phyloP scores from a whole-genome alignment of 2,113 vertebrate genomes.

The Copsychus sechellarum region DNA sequence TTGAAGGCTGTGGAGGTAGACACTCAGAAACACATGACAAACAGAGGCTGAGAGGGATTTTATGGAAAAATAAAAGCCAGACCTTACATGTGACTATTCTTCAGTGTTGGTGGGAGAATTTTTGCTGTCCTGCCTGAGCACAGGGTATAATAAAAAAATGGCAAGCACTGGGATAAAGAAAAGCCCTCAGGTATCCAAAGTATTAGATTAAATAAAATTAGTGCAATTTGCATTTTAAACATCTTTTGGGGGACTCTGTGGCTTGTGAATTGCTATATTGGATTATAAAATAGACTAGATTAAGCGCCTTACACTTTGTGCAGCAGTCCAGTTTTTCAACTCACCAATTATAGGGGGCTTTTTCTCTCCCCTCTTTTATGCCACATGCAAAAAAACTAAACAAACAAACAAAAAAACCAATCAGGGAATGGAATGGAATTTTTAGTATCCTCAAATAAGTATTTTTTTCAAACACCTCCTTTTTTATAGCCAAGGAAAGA shows the following conservation, averaged over 20 bases:
- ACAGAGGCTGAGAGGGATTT: background rate
- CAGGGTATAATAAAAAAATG: background rate
- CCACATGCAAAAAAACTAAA: background rate
- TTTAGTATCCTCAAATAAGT: background rate
- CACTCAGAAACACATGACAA: background rate
- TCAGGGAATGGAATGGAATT: background rate
- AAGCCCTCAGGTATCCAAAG: background rate
- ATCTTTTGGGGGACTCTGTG: background rate
- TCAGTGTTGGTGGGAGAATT: background rate
- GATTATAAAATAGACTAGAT: background rate
- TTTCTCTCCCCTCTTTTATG: background rate
- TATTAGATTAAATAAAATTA: constrained; percentile 1
- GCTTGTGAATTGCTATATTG: background rate
- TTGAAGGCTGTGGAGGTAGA: background rate
- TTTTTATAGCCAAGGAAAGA: background rate
- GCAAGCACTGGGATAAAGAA: background rate
- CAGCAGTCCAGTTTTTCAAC: background rate
- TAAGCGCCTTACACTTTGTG: background rate
- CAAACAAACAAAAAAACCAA: background rate
- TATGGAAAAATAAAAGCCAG: background rate
- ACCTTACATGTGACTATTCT: background rate
- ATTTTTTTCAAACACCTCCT: background rate
- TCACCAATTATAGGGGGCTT: background rate
- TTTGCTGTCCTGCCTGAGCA: background rate
- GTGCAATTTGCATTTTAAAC: constrained; percentile 43